Conservation (phyloP, 2,113 vertebrate genomes). For the Seriola rivoliana region DNA sequence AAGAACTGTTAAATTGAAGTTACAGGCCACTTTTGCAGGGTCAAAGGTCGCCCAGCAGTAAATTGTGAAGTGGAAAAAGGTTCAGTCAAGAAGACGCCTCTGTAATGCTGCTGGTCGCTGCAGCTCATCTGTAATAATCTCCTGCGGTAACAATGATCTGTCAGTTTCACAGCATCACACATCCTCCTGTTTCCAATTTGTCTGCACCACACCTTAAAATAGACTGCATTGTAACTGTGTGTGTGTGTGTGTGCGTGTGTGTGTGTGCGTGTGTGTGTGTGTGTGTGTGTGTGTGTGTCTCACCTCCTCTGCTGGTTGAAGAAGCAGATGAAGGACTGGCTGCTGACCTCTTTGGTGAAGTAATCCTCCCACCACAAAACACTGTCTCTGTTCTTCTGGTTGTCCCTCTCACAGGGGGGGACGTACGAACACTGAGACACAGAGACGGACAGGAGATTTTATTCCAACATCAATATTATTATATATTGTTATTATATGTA, state of each 20-base stretch:
- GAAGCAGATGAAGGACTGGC: conserved; percentile 93
- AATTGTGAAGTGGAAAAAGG: neutral
- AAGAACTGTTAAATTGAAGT: neutral
- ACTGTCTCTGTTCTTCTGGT: conserved; percentile 94
- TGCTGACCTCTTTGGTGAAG: conserved; percentile 92
- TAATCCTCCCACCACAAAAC: conserved; percentile 92
- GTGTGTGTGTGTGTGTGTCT: conserved; percentile 37
- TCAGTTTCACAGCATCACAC: conserved; percentile 53
- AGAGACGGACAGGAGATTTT: neutral
- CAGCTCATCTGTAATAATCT: conserved; percentile 5
- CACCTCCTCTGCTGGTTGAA: conserved; percentile 97
- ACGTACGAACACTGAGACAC: conserved; percentile 93
- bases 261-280: too few species aligned
- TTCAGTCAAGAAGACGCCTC: neutral
- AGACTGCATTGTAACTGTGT: neutral
- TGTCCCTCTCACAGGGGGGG: conserved; percentile 95
- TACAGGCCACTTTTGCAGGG: neutral
- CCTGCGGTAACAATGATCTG: conserved; percentile 18
- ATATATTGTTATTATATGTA: too few species aligned
- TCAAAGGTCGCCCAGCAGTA: neutral
- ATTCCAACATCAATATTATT: neutral
- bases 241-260: too few species aligned
- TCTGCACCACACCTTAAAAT: conserved; percentile 24
- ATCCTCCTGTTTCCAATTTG: conserved; percentile 27
- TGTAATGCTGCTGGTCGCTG: neutral